A percentile compares a stretch with the other conserved stretches of the same genome.
Conservation (phyloP, 2,113 vertebrate species). For the Eira barbara region DNA sequence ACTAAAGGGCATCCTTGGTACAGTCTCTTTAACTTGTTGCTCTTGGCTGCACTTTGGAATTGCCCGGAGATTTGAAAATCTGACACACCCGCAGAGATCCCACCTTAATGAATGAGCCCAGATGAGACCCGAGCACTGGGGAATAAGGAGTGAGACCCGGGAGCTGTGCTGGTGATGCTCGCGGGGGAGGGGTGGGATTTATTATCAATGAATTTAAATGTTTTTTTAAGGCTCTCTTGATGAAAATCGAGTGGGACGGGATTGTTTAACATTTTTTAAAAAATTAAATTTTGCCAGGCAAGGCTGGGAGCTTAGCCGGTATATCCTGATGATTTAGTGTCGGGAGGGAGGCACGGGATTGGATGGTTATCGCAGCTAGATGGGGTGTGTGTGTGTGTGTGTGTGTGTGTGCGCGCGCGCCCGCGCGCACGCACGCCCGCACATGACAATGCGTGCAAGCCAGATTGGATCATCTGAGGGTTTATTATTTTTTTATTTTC, state of each 20-base stretch:
- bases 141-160: not conserved
- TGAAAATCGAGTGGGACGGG: not conserved
- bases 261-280: not conserved
- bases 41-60: not conserved
- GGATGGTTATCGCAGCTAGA: not conserved
- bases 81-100: not conserved
- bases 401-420: rapidly evolving
- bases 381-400: not conserved
- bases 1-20: not conserved
- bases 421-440: rapidly evolving
- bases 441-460: not conserved
- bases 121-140: not conserved
- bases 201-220: not conserved
- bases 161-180: not conserved
- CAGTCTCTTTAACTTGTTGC: not conserved
- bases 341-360: not conserved
- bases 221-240: not conserved
- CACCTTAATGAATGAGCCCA: not conserved
- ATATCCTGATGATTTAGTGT: not conserved
- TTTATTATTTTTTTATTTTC: not conserved
- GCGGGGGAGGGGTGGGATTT: not conserved
- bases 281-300: not conserved
- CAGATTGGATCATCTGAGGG: not conserved
- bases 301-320: not conserved
- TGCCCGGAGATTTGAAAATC: not conserved